Base-by-base conservation (phyloP, 2,797 vertebrate species). In the Okamejei kenojei region DNA sequence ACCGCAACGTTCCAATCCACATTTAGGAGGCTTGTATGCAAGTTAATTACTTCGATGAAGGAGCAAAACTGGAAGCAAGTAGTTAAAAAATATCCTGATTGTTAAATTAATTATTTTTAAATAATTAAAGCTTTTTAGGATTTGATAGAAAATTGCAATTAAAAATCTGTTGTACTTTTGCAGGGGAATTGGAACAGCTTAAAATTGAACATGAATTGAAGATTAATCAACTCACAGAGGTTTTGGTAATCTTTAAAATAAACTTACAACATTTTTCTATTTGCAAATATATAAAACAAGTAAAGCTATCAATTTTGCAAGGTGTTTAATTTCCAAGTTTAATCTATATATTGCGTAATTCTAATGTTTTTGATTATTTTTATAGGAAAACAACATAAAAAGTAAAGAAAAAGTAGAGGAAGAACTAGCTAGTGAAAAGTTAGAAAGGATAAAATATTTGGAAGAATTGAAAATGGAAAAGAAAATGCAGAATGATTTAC, bases 141-240 rank as follows among this genome's bases (percentile, higher is more conserved):
- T 2, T 88, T 88, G 35, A 88, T 65, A 68, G 65, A n/a, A 23
- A 88, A 88, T 35, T 17, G 19, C 19, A 35, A 13, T 19, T 74
- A 21, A 90, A 21, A 65, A 63, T 13, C 65, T 90, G 9, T 95
- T 94, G 93, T 93, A 95, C 94, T 93, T 94, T 94, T 95, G 95
- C 94, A 99, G 98, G 95, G 94, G 95, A 97, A 94, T 96, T 96
- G 93, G 94, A 93, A 74, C 95, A 96, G 93, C 94, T 96, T 92
- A 97, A 96, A 96, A 94, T 95, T 94, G 95, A 96, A 93, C 97
- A 96, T 95, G 96, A 97, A 94, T 94, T 82, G 76, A 95, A 98
- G 94, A 95, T 98, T 94, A 95, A 97, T 95, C 95, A 95, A 93
- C 94, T 98, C 74, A 95, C 95, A 94, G 95, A 95, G 94, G 94